Percentiles rank a stretch among this genome's conserved stretches.
Evolutionary conservation across 1,140 invertebrate species (phyloP).

Genomic region (Eurytemora carolleeae): DNA sequence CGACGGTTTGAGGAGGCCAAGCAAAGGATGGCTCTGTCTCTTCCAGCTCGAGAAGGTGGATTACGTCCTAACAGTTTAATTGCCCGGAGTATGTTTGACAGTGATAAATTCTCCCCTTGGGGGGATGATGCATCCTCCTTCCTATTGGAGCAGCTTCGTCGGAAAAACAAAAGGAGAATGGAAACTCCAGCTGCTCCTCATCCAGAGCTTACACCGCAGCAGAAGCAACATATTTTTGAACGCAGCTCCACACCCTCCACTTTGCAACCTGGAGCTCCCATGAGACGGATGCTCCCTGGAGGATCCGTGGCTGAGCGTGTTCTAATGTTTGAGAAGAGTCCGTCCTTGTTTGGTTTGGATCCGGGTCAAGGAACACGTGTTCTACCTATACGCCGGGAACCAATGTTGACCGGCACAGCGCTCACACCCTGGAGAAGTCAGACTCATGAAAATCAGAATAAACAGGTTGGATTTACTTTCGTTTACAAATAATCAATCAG

Average conservation of each 20-base stretch:
- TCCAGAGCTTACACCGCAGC: constrained; percentile 41
- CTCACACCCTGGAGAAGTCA: background rate
- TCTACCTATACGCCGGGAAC: background rate
- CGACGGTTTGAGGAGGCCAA: constrained; percentile 10
- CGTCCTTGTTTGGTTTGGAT: constrained; percentile 23
- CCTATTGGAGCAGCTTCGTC: constrained; percentile 2
- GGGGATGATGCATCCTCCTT: background rate
- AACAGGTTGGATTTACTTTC: no score
- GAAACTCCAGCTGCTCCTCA: constrained; percentile 32
- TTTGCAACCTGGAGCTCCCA: no score
- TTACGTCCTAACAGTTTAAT: background rate
- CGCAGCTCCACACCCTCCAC: constrained; percentile 15
- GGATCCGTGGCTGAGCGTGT: constrained; percentile 77
- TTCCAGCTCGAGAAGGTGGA: background rate
- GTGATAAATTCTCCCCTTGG: background rate
- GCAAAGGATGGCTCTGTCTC: background rate
- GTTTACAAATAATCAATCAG: no score
- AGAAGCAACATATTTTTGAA: constrained; percentile 38
- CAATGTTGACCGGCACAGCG: background rate
- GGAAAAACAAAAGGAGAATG: background rate
- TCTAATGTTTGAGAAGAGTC: constrained; percentile 73
- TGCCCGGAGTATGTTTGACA: constrained; percentile 1
- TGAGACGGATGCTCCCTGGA: constrained; percentile 34
- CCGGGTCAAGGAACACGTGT: background rate
- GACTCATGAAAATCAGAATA: no score